Evolutionary conservation across 2,888 invertebrate species (phyloP).

Genomic region (Amblyjoppa fuscipennis): DNA sequence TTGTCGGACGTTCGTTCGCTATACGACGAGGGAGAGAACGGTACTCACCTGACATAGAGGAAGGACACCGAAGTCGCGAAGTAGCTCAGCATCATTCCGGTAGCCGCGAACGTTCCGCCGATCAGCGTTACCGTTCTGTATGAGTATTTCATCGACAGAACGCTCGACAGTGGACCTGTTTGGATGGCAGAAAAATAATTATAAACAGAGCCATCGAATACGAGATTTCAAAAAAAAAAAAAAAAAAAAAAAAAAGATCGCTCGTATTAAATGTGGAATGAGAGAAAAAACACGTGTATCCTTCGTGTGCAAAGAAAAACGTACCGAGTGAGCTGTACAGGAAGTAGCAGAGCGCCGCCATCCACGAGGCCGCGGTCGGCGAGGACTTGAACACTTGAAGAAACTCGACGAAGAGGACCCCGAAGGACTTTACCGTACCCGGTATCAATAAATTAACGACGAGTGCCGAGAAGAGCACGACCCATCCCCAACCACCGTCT

Average conservation of each 20-base stretch:
- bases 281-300: conserved; percentile 25
- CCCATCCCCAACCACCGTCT: conserved; percentile 86
- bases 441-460: conserved; percentile 94
- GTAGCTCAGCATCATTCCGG: conserved; percentile 94
- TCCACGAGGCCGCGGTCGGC: conserved; percentile 92
- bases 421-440: conserved; percentile 95
- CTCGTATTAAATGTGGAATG: not conserved
- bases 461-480: conserved; percentile 87
- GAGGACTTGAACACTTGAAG: conserved; percentile 92
- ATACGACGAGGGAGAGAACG: conserved; percentile 18
- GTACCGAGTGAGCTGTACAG: conserved; percentile 94
- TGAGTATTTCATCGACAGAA: conserved; percentile 93
- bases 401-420: conserved; percentile 94
- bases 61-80: conserved; percentile 92
- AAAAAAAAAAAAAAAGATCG: not conserved
- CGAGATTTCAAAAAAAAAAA: not conserved
- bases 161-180: conserved; percentile 94
- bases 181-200: conserved; percentile 13
- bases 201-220: conserved; percentile 8
- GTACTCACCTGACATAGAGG: conserved; percentile 91
- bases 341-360: conserved; percentile 94
- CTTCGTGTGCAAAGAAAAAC: conserved; percentile 69
- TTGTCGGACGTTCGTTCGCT: not conserved
- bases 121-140: conserved; percentile 93
- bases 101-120: conserved; percentile 93